A percentile compares a stretch with the other conserved stretches of the same genome.
Evolutionary conservation across 2,888 invertebrate genomes (phyloP).

Genomic region (Pheosia gnoma): DNA sequence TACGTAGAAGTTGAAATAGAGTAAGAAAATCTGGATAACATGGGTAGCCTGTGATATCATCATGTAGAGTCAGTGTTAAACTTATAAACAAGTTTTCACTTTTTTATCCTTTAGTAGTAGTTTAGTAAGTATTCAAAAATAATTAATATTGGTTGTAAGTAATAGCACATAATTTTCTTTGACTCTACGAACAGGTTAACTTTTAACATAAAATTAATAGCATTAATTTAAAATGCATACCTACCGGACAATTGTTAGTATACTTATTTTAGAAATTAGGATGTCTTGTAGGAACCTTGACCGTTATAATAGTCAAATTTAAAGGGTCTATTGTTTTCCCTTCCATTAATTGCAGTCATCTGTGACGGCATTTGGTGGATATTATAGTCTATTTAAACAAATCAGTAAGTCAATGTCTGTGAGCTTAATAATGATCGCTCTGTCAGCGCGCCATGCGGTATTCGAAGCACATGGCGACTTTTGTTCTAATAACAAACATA

Average conservation of each 20-base stretch:
- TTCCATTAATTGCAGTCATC: constrained; percentile 22
- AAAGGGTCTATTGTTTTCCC: constrained; percentile 20
- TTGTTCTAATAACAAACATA: constrained; percentile 46
- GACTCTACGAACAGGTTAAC: too few relatives aligned
- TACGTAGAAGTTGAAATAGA: background rate
- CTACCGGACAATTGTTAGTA: background rate
- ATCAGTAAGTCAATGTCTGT: constrained; percentile 70
- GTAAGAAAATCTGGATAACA: background rate
- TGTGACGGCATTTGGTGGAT: constrained; percentile 26
- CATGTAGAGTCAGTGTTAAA: too few relatives aligned
- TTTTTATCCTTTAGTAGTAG: too few relatives aligned
- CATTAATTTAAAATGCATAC: background rate
- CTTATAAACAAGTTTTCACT: too few relatives aligned
- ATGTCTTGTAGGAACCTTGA: background rate
- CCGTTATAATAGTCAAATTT: background rate
- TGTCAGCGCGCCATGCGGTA: constrained; percentile 77
- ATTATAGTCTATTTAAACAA: constrained; percentile 51
- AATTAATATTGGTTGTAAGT: too few relatives aligned
- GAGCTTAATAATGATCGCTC: constrained; percentile 65
- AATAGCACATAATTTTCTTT: too few relatives aligned
- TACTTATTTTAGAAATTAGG: background rate
- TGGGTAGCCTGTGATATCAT: too few relatives aligned
- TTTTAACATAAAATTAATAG: background rate
- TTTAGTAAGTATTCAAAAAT: too few relatives aligned
- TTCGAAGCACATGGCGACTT: constrained; percentile 74